Conservation (phyloP, 2,113 vertebrate genomes). For the Riparia riparia region DNA sequence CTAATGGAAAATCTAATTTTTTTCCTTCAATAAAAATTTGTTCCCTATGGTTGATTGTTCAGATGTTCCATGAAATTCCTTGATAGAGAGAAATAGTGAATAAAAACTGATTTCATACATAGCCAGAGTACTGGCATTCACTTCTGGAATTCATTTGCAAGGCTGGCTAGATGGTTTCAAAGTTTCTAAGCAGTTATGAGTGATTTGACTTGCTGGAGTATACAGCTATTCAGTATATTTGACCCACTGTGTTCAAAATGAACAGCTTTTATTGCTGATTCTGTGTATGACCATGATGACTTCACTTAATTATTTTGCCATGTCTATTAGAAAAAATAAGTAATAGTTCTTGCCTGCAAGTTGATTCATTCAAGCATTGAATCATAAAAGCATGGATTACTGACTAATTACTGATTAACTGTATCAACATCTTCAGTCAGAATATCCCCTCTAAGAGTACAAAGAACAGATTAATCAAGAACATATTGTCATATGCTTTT, state of each 20-base stretch:
- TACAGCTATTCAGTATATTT: background rate
- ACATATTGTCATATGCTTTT: background rate
- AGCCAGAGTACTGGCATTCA: background rate
- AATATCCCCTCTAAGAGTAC: background rate
- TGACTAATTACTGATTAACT: constrained; percentile 46
- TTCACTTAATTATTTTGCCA: background rate
- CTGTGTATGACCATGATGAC: background rate
- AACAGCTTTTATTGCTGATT: background rate
- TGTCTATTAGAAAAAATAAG: background rate
- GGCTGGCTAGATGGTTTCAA: background rate
- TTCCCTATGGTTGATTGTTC: background rate
- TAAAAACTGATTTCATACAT: background rate
- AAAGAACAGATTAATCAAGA: constrained; percentile 24
- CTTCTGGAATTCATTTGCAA: background rate
- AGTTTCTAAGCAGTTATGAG: background rate
- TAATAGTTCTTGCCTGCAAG: background rate
- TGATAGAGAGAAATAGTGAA: background rate
- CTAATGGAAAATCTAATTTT: background rate
- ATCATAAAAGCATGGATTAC: constrained; percentile 20
- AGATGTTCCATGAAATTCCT: background rate
- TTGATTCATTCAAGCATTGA: constrained; percentile 34
- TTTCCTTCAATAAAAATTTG: background rate
- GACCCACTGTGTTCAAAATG: background rate
- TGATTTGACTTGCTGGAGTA: background rate
- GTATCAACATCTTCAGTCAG: background rate